phyloP scores from a whole-genome alignment of 1,140 invertebrate species.

The Delia radicum region DNA sequence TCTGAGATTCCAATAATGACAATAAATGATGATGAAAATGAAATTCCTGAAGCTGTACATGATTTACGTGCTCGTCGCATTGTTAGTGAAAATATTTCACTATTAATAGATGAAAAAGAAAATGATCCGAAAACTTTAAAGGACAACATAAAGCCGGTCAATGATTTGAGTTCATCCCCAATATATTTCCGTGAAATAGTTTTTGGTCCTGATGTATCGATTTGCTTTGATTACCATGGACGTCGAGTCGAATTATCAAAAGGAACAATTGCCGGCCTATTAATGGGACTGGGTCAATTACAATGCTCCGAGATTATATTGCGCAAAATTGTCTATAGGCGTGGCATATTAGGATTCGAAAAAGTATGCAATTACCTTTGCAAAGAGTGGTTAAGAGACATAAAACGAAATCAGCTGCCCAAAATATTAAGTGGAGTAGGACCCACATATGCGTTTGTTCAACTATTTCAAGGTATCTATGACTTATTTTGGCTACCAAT shows the following conservation, averaged over 20 bases:
- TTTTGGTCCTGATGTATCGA: conserved; percentile 87
- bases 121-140: not conserved
- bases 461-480: conserved; percentile 83
- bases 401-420: conserved; percentile 91
- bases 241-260: conserved; percentile 86
- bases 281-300: conserved; percentile 88
- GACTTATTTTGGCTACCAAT: conserved; percentile 94
- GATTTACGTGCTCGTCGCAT: conserved; percentile 59
- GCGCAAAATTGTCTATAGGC: conserved; percentile 76
- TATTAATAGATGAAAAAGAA: conserved; percentile 22
- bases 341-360: conserved; percentile 83
- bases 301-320: conserved; percentile 88
- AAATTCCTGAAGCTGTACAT: conserved; percentile 35
- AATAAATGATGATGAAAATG: conserved; percentile 43
- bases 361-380: conserved; percentile 77
- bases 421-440: conserved; percentile 77
- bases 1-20: conserved; percentile 3
- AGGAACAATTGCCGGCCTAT: conserved; percentile 79
- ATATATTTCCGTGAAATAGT: conserved; percentile 78
- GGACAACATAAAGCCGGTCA: too few relatives aligned
- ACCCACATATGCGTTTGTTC: conserved; percentile 48
- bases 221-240: conserved; percentile 89
- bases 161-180: conserved; percentile 59
- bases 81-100: conserved; percentile 62
- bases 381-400: conserved; percentile 92